Evolutionary conservation across 2,888 invertebrate genomes (phyloP).

Genomic region (Julus scanicus): DNA sequence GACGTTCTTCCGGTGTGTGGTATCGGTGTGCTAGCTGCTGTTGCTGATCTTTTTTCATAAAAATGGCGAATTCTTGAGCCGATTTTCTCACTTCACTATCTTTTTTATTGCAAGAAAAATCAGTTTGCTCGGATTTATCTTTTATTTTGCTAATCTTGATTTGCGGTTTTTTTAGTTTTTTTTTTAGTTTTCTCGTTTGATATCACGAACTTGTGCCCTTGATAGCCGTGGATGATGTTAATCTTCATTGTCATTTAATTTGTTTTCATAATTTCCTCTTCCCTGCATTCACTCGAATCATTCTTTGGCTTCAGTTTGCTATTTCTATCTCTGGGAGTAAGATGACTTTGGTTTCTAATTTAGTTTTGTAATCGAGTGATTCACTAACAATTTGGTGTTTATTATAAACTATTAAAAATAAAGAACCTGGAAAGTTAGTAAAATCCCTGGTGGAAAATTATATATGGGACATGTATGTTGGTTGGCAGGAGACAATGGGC

Average conservation of each 20-base stretch:
- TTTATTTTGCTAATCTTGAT: neutral
- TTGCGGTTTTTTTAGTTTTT: neutral
- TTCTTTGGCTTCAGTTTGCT: conserved; percentile 36
- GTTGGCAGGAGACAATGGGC: too few relatives aligned
- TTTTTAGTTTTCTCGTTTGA: neutral
- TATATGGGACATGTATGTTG: too few relatives aligned
- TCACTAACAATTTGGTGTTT: too few relatives aligned
- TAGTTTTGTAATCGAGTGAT: too few relatives aligned
- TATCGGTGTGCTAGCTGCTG: conserved; percentile 52
- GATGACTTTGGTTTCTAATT: neutral
- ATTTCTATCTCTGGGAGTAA: neutral
- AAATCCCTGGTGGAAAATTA: too few relatives aligned
- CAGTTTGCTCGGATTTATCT: neutral
- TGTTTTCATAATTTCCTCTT: neutral
- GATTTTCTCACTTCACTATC: neutral
- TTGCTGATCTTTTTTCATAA: conserved; percentile 12
- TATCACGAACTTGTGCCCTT: neutral
- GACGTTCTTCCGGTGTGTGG: conserved; percentile 50
- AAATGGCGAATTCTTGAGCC: neutral
- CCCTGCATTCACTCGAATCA: conserved; percentile 29
- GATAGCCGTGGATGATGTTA: conserved; percentile 45
- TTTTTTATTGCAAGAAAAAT: neutral
- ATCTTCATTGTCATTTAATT: conserved; percentile 41
- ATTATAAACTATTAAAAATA: too few relatives aligned
- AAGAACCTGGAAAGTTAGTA: too few relatives aligned